Evolutionary conservation across 2,113 vertebrate genomes (phyloP).

Genomic region (Chionomys nivalis): DNA sequence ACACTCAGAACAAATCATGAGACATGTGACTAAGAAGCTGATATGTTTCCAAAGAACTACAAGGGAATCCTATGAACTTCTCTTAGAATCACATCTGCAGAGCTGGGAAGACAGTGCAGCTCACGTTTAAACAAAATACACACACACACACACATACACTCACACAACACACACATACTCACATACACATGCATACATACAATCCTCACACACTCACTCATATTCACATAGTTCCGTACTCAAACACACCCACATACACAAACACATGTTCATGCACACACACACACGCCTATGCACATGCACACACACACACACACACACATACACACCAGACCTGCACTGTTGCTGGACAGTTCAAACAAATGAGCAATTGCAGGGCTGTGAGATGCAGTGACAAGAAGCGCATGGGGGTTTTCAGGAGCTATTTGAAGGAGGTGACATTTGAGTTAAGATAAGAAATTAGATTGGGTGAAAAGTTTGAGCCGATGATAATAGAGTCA

Average conservation of each 20-base stretch:
- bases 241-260: not conserved
- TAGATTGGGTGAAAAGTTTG: not conserved
- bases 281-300: not conserved
- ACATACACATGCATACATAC: not conserved
- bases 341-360: not conserved
- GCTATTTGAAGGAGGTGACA: not conserved
- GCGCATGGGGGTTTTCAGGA: not conserved
- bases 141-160: not conserved
- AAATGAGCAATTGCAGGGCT: not conserved
- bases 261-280: not conserved
- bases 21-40: not conserved
- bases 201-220: not conserved
- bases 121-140: not conserved
- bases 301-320: not conserved
- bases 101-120: not conserved
- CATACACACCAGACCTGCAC: not conserved
- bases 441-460: slow-evolving; percentile 17
- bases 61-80: not conserved
- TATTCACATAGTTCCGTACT: not conserved
- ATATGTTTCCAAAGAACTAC: not conserved
- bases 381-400: not conserved
- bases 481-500: not conserved
- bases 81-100: not conserved
- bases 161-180: no score
- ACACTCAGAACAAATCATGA: not conserved